Evolutionary conservation across 2,797 vertebrate genomes (phyloP).

Genomic region (Xerus rutilus): DNA sequence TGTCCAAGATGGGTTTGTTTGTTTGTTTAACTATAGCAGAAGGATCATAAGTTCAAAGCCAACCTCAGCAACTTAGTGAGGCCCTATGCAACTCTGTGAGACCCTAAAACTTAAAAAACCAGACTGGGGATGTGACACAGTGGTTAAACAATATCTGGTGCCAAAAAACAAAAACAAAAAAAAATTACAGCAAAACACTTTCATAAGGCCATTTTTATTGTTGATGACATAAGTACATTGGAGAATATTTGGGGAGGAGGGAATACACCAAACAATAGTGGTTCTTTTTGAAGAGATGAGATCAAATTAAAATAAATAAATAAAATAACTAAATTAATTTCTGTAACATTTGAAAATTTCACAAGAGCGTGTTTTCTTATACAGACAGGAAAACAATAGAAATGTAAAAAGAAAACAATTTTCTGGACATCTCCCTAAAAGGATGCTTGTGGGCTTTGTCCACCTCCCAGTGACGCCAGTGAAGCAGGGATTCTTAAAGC

Average conservation of each 20-base stretch:
- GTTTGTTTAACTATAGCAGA: too few species aligned
- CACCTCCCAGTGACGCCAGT: not conserved
- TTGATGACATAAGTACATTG: not conserved
- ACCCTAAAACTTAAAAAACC: too few species aligned
- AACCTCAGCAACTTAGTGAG: too few species aligned
- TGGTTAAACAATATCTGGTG: too few species aligned
- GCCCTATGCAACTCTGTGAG: too few species aligned
- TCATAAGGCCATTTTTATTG: not conserved
- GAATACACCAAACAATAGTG: not conserved
- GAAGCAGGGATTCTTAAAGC: not conserved
- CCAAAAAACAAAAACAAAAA: too few species aligned
- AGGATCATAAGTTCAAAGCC: too few species aligned
- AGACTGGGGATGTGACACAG: too few species aligned
- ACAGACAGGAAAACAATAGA: not conserved
- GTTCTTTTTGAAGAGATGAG: not conserved
- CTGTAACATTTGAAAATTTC: not conserved
- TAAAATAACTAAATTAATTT: not conserved
- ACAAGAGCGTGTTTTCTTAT: not conserved
- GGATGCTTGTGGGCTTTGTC: not conserved
- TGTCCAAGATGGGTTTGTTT: not conserved
- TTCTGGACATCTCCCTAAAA: not conserved
- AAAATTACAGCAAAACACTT: too few species aligned
- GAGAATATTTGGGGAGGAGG: not conserved
- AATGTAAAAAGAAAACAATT: not conserved
- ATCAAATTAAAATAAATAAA: conserved; percentile 6